Conservation (phyloP, 92 coral and sea anemone genomes). For the Bergia sp. region DNA sequence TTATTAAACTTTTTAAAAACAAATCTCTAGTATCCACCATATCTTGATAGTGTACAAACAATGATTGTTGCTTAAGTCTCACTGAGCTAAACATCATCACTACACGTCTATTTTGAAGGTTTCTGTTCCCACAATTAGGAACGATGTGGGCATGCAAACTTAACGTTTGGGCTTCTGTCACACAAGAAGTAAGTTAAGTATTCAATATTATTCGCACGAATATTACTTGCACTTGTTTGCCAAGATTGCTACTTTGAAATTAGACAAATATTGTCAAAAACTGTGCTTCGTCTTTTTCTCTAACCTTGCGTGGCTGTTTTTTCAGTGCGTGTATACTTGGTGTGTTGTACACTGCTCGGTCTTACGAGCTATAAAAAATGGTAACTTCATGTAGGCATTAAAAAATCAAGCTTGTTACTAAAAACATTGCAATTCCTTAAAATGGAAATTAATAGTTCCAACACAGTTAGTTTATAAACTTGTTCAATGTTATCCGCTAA, state of each 20-base stretch:
- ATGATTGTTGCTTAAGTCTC: not conserved
- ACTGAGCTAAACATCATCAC: not conserved
- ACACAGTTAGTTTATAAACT: constrained; percentile 6
- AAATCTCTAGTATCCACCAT: not conserved
- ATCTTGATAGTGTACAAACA: not conserved
- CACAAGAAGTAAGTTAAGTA: not conserved
- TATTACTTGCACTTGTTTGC: constrained; percentile 25
- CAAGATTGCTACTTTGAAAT: constrained; percentile 7
- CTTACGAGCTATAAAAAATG: not conserved
- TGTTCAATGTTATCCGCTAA: not conserved
- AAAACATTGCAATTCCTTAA: not conserved
- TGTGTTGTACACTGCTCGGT: not conserved
- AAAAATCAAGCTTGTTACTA: not conserved
- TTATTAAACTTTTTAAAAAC: not conserved
- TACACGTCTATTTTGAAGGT: not conserved
- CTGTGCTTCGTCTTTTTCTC: not conserved
- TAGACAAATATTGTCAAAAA: constrained; percentile 42
- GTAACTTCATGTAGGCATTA: not conserved
- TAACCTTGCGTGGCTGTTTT: not conserved
- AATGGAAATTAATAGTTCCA: not conserved
- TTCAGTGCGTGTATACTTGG: constrained; percentile 10
- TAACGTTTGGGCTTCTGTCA: not conserved
- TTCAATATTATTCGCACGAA: constrained; percentile 33
- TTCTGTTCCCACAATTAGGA: not conserved
- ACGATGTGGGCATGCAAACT: not conserved